phyloP scores from a whole-genome alignment of 2,113 vertebrate genomes.

The Aegithalos caudatus region DNA sequence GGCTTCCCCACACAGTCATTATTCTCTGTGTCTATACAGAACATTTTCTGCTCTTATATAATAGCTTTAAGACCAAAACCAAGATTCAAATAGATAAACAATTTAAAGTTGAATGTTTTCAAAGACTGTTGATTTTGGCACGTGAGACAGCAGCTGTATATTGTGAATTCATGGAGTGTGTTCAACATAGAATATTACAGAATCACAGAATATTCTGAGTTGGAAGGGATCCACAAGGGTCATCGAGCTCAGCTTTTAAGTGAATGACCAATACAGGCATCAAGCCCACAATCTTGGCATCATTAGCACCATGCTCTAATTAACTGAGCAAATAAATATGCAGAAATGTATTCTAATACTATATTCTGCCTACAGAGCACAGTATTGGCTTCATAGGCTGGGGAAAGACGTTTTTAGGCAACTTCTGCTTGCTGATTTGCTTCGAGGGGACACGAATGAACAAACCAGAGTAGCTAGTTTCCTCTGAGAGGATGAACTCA shows the following conservation, averaged over 20 bases:
- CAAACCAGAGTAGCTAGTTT: background rate
- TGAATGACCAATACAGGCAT: rapidly evolving
- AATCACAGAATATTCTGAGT: background rate
- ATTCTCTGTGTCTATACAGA: background rate
- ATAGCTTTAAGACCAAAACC: background rate
- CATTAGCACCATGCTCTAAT: rapidly evolving
- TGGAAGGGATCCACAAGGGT: background rate
- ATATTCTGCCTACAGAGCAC: background rate
- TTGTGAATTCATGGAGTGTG: background rate
- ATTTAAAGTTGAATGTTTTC: background rate
- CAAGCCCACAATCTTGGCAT: background rate
- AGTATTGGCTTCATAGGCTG: background rate
- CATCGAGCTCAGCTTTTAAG: background rate
- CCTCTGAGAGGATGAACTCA: background rate
- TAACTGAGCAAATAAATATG: background rate
- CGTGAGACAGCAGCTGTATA: background rate
- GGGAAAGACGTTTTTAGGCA: background rate
- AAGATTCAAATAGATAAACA: background rate
- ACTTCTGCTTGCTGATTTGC: background rate
- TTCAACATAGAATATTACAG: background rate
- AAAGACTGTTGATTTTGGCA: background rate
- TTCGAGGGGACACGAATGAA: background rate
- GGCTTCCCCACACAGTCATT: background rate
- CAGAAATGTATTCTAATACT: background rate
- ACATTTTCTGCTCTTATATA: background rate